Evolutionary conservation across 2,797 vertebrate species (phyloP), one percentile per base, ranked within the genome.

Genomic region (Podarcis siculus): DNA sequence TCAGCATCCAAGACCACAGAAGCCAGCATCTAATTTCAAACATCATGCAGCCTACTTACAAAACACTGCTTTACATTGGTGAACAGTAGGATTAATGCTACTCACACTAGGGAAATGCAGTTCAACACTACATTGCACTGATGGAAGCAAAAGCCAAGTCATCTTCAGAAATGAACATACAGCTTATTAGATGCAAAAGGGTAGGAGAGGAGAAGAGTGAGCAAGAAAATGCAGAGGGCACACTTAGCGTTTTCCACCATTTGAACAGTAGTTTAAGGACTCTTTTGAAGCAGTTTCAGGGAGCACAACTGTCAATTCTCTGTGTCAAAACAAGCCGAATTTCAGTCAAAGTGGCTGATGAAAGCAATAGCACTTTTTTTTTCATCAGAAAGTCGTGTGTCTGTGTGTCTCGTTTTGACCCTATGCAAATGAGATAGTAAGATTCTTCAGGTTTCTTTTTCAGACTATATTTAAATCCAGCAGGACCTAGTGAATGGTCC

Each of bases 21-120:
- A 84, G 23, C 39, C 80, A 4, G 82, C 19, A 32, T 42, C 61
- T 71, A 83, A 73, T 37, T 66, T 19, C n/a, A 79, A 83, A 77
- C 71, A 72, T 87, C 45, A 85, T 2, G 82, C 23, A 76, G 9
- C 3, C 39, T 76, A 45, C n/a, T n/a, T 49, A 83, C 86, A 83
- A 86, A 35, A 64, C 58, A 87, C 0, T 45, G 4, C 6, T 27
- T 75, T 55, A 90, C 86, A 45, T 8, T 91, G 42, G 58, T 45
- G 17, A 86, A 87, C 8, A 37, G 83, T 85, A 45, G 45, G 3
- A n/a, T 80, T 89, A 84, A 90, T 82, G 19, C 27, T 55, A 86
- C 32, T 72, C 35, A 32, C 71, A n/a, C 71, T 81, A 82, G 23
- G 73, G 2, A 45, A 49, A 75, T 42, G 13, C 1, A 0, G 4